Percentiles rank a stretch among this genome's conserved stretches.
Evolutionary conservation across 2,797 vertebrate genomes (phyloP).

Genomic region (Morelia viridis): DNA sequence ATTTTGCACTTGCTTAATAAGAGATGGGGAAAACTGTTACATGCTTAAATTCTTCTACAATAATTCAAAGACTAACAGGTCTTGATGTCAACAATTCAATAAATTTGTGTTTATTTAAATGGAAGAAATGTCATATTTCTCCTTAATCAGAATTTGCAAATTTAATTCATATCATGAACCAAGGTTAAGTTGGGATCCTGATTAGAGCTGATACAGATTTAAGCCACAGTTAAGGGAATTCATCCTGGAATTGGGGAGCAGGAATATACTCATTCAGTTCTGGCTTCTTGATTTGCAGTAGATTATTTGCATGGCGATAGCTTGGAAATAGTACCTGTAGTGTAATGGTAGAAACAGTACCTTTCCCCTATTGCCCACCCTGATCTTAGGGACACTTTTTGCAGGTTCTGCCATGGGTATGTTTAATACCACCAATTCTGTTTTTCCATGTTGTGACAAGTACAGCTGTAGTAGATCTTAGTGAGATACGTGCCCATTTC

Average conservation of each 20-base stretch:
- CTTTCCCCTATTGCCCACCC: background rate
- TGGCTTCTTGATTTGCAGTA: background rate
- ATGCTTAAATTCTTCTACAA: slow-evolving; percentile 52
- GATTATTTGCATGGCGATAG: background rate
- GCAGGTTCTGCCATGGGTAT: background rate
- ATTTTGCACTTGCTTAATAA: slow-evolving; percentile 72
- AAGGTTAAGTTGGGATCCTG: background rate
- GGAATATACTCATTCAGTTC: background rate
- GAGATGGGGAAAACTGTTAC: slow-evolving; percentile 78
- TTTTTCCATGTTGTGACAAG: background rate
- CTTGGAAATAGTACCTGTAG: background rate
- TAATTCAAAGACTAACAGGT: background rate
- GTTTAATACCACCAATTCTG: background rate
- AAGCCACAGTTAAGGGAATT: background rate
- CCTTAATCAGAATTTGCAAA: background rate
- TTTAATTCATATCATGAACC: background rate
- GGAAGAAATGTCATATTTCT: background rate
- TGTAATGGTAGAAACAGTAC: background rate
- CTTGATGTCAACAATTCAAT: background rate
- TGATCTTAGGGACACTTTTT: background rate
- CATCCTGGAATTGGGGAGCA: background rate
- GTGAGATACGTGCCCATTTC: background rate
- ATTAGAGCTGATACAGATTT: background rate
- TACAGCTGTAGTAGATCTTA: background rate
- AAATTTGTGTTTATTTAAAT: background rate